Conservation (phyloP, 1,140 invertebrate genomes). For the Drosophila repleta region DNA sequence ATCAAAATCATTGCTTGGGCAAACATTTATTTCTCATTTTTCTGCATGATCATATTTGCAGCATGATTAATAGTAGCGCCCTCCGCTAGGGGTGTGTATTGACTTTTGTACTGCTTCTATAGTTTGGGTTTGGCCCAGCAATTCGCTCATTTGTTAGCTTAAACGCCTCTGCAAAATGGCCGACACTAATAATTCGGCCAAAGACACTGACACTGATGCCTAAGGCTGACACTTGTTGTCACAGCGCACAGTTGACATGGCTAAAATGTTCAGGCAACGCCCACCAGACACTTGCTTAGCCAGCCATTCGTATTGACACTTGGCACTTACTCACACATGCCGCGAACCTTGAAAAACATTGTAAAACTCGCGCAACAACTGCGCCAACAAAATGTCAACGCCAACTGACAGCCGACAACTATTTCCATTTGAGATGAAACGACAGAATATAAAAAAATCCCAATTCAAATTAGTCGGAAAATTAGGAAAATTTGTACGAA, state of each 20-base stretch:
- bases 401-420: constrained; percentile 67
- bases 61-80: constrained; percentile 72
- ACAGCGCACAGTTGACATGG: constrained; percentile 64
- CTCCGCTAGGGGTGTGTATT: constrained; percentile 54
- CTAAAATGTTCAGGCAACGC: constrained; percentile 62
- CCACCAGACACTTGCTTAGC: constrained; percentile 51
- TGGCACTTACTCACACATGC: constrained; percentile 68
- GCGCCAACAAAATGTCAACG: constrained; percentile 67
- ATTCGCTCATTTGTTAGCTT: constrained; percentile 45
- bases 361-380: constrained; percentile 70
- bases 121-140: not conserved
- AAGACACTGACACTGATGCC: constrained; percentile 26
- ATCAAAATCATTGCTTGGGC: constrained; percentile 66
- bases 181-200: constrained; percentile 21
- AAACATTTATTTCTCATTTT: constrained; percentile 68
- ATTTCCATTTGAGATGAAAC: constrained; percentile 37
- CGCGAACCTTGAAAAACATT: constrained; percentile 73
- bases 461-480: constrained; percentile 59
- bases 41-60: constrained; percentile 63
- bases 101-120: constrained; percentile 54
- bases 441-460: constrained; percentile 21
- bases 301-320: constrained; percentile 63
- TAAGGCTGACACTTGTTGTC: constrained; percentile 72
- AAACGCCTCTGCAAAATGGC: constrained; percentile 72
- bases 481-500: constrained; percentile 54